phyloP scores from a whole-genome alignment of 1,140 invertebrate genomes.

The Brachionus rotundiformis region DNA sequence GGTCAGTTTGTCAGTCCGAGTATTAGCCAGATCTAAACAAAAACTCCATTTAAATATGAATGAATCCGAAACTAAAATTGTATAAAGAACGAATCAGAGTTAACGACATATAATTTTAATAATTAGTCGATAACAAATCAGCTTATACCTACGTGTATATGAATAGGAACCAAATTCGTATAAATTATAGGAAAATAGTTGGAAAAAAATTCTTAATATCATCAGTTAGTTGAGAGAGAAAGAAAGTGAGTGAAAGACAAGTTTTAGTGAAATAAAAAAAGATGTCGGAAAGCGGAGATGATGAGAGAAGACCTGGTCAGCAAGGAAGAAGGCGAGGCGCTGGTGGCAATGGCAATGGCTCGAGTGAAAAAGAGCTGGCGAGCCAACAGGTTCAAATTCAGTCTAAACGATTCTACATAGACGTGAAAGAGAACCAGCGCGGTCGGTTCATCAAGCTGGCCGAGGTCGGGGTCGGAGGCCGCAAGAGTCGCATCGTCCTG shows the following conservation, averaged over 20 bases:
- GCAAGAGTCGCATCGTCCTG: conserved; percentile 67
- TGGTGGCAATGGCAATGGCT: not conserved
- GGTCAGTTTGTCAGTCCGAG: too few species aligned
- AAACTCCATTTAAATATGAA: too few species aligned
- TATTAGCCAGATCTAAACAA: too few species aligned
- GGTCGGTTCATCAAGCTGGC: conserved; percentile 98
- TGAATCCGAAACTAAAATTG: too few species aligned
- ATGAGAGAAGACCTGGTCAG: conserved; percentile 21
- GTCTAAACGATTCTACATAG: conserved; percentile 95
- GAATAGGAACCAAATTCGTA: not conserved
- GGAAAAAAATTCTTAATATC: not conserved
- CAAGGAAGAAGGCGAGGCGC: not conserved
- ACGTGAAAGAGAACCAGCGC: conserved; percentile 96
- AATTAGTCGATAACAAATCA: not conserved
- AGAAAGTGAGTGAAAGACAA: not conserved
- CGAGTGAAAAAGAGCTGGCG: conserved; percentile 83
- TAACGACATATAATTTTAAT: not conserved
- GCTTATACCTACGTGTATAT: not conserved
- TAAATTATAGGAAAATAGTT: not conserved
- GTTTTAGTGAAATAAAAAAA: not conserved
- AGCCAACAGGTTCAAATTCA: conserved; percentile 98
- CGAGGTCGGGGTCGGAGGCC: conserved; percentile 71
- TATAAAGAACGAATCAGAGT: not conserved
- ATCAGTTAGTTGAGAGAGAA: conserved; percentile 4
- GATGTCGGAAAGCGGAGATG: conserved; percentile 44